A percentile compares a stretch with the other conserved stretches of the same genome.
These are phyloP conservation scores for Sarcophilus harrisii DNA, from an alignment of 2,797 vertebrate genomes.

Conservation along the genomic window DNA sequence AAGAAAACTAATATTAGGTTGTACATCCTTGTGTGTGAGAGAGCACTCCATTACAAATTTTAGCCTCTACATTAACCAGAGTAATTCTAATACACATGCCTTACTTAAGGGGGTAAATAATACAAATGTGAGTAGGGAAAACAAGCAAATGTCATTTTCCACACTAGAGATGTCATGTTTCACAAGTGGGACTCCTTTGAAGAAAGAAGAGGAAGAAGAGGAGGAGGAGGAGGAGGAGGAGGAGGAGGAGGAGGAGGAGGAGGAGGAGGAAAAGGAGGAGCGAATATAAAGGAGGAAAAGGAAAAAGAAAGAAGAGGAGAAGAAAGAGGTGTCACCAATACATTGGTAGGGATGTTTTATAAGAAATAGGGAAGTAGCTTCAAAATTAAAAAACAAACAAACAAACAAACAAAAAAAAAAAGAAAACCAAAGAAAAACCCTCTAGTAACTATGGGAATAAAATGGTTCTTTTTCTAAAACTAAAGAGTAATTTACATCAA, in stretches of 20 bases:
- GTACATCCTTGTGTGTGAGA: background rate
- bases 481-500: background rate
- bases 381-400: background rate
- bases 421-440: background rate
- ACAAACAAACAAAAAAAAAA: no score
- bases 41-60: background rate
- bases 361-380: background rate
- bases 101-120: background rate
- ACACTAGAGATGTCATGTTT: background rate
- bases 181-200: background rate
- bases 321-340: background rate
- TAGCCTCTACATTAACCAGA: background rate
- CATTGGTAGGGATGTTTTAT: background rate
- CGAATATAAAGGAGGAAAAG: background rate
- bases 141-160: background rate
- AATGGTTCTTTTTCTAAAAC: background rate
- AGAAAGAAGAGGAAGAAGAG: background rate
- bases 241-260: background rate
- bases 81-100: background rate
- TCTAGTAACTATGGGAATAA: background rate
- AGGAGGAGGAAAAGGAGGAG: background rate
- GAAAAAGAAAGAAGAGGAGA: background rate
- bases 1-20: slow-evolving; percentile 6
- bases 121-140: background rate
- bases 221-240: background rate